Percentiles rank a stretch among this genome's conserved stretches.
phyloP scores from a whole-genome alignment of 2,797 vertebrate species.

The Tarsius wallacei region DNA sequence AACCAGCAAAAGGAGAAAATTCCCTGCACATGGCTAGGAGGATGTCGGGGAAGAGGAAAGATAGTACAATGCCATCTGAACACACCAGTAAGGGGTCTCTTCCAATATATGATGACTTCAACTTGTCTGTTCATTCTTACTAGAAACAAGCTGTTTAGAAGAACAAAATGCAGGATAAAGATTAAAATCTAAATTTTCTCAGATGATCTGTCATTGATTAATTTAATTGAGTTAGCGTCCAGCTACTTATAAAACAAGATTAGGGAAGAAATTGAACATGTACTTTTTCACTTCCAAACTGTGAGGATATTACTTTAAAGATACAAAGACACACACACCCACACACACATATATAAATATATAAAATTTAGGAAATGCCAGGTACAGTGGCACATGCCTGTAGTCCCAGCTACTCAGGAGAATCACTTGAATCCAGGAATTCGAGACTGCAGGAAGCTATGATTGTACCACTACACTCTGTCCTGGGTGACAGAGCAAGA shows the following conservation, averaged over 20 bases:
- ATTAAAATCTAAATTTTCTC: not conserved
- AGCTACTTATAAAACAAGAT: slow-evolving; percentile 10
- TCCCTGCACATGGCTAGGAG: slow-evolving; percentile 58
- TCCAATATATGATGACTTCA: slow-evolving; percentile 25
- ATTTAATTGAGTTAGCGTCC: not conserved
- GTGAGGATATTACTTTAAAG: not conserved
- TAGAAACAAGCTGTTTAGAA: slow-evolving; percentile 58
- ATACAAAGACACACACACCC: not conserved
- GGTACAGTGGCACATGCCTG: too few relatives aligned
- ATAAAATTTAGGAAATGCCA: too few relatives aligned
- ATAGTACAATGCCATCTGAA: not conserved
- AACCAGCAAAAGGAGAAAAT: slow-evolving; percentile 87
- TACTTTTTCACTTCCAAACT: not conserved
- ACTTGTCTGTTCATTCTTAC: not conserved
- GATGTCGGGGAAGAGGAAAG: slow-evolving; percentile 9
- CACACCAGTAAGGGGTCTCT: not conserved
- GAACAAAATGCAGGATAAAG: slow-evolving; percentile 49
- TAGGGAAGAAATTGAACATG: not conserved
- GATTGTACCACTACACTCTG: too few relatives aligned
- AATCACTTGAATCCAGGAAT: too few relatives aligned
- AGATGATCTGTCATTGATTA: not conserved
- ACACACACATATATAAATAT: too few relatives aligned
- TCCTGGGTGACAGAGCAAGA: too few relatives aligned
- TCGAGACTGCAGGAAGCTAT: too few relatives aligned
- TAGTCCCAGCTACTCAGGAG: too few relatives aligned